Evolutionary conservation across 2,113 vertebrate species (phyloP), one percentile per base, ranked within the genome.

Genomic region (Chroicocephalus ridibundus): DNA sequence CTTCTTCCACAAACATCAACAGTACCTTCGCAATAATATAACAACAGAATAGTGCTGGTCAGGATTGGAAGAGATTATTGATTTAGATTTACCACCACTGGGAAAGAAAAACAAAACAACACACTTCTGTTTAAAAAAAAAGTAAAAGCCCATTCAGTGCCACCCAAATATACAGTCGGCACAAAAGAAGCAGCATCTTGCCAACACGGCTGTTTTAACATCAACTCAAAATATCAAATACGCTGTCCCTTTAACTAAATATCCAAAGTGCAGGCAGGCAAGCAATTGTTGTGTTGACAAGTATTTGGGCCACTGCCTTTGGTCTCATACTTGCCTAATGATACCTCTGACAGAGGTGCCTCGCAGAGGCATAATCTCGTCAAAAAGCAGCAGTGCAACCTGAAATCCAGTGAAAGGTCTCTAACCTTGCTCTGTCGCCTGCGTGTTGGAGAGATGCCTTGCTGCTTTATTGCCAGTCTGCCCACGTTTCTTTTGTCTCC

Each of bases 241-340:
- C 38, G 58, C 40, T 40, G 29, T 36, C 26, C 72, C 85, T 96
- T 97, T 85, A 90, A 79, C 42, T 58, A 91, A 85, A 84, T 42
- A 76, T 36, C 66, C 47, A 72, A 71, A 9, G 10, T 40, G 42
- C 40, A 42, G 2, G 1, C n/a, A 54, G 57, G 66, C 85, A 90
- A 71, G 70, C 40, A 75, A 77, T 62, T 96, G 64, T 16, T 54
- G 46, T 71, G 60, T 49, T 93, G 72, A 84, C 66, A 94, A 86
- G 68, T 81, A 91, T 69, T 58, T 92, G 87, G 89, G 85, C 79
- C 89, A 91, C 47, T 96, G 88, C 85, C 78, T 70, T 95, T 51
- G 58, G 62, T 83, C 38, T 86, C 89, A 77, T 71, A 90, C 36
- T 78, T 87, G 66, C 66, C 78, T 89, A 74, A 88, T 64, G 61